Evolutionary conservation across 2,797 vertebrate species (phyloP).

Genomic region (Decapterus maruadsi): DNA sequence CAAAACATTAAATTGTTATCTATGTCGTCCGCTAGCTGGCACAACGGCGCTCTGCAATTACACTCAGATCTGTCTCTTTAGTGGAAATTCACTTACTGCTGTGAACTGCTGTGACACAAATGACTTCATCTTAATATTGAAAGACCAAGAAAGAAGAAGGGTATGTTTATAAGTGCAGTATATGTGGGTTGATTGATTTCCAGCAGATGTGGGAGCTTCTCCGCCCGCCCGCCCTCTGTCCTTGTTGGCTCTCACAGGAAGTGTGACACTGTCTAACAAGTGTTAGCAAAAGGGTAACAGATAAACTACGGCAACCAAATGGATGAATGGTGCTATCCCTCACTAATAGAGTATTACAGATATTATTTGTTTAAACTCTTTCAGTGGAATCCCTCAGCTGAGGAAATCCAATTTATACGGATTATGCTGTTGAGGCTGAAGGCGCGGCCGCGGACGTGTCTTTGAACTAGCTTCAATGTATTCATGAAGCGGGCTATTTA

Average conservation of each 20-base stretch:
- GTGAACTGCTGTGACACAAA: not conserved
- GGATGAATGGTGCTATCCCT: conserved; percentile 38
- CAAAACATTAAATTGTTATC: conserved; percentile 38
- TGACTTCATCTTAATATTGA: not conserved
- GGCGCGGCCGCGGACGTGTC: not conserved
- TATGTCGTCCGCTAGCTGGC: conserved; percentile 23
- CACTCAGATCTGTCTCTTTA: not conserved
- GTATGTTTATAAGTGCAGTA: conserved; percentile 4
- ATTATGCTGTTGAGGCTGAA: not conserved
- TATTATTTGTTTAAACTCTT: conserved; percentile 2
- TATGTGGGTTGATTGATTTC: conserved; percentile 44
- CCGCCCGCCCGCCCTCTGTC: conserved; percentile 38
- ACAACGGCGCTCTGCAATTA: not conserved
- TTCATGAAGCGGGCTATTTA: conserved; percentile 67
- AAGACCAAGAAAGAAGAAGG: not conserved
- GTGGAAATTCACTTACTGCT: conserved; percentile 5
- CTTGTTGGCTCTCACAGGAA: conserved; percentile 47
- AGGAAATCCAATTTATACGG: not conserved
- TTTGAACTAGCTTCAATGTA: conserved; percentile 61
- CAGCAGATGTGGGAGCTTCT: conserved; percentile 28
- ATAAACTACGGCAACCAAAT: conserved; percentile 59
- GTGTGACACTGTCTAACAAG: conserved; percentile 66
- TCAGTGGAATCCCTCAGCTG: conserved; percentile 2
- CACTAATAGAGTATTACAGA: conserved; percentile 11
- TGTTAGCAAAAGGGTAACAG: conserved; percentile 34